Conservation (phyloP, 2,888 invertebrate genomes). For the Drosophila anceps region DNA sequence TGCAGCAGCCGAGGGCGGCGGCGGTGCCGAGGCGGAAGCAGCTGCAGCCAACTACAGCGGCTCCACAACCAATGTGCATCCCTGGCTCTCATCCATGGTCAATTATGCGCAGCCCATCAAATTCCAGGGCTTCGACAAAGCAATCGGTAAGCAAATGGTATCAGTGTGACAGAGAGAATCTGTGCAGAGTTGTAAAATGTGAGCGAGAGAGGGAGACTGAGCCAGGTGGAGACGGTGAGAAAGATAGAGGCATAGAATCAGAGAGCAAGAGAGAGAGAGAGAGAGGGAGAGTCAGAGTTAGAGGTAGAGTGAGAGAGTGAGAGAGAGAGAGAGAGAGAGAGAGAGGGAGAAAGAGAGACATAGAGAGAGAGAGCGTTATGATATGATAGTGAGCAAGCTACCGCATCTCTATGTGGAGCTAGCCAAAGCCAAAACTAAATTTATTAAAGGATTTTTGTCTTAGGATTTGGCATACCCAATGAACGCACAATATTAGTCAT, state of each 20-base stretch:
- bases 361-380: too few relatives aligned
- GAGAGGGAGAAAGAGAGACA: not conserved
- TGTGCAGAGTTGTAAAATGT: too few relatives aligned
- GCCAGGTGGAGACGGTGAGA: too few relatives aligned
- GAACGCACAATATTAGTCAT: too few relatives aligned
- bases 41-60: conserved; percentile 95
- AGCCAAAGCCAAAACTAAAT: too few relatives aligned
- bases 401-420: too few relatives aligned
- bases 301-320: not conserved
- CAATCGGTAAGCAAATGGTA: conserved; percentile 90
- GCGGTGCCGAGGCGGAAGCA: conserved; percentile 87
- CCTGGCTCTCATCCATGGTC: conserved; percentile 99
- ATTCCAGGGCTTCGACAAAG: conserved; percentile 98
- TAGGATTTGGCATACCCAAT: too few relatives aligned
- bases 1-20: conserved; percentile 87
- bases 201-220: too few relatives aligned
- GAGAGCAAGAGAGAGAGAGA: not conserved
- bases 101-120: conserved; percentile 99
- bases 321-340: not conserved
- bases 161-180: not conserved
- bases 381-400: too few relatives aligned
- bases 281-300: not conserved
- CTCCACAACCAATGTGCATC: conserved; percentile 99
- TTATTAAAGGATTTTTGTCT: too few relatives aligned
- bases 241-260: not conserved